These are phyloP conservation scores for Puffinus mauretanicus DNA, from an alignment of 2,113 vertebrate genomes.

Conservation along the genomic window DNA sequence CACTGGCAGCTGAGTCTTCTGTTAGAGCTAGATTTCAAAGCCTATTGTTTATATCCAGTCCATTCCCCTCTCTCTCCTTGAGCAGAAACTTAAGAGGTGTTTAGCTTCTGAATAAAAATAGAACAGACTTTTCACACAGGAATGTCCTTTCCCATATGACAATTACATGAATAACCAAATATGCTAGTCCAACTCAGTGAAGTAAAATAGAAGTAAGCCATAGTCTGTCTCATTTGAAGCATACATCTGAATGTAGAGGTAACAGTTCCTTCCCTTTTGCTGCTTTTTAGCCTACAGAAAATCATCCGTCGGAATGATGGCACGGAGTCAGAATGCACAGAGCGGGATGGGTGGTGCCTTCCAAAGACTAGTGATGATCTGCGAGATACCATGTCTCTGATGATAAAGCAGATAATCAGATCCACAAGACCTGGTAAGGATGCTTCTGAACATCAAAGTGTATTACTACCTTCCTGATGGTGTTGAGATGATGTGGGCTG, in stretches of 20 bases:
- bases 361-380: slow-evolving; percentile 88
- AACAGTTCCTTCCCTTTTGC: neutral
- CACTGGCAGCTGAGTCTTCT: neutral
- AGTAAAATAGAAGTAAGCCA: neutral
- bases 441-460: neutral
- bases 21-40: neutral
- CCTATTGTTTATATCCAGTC: neutral
- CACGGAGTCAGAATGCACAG: slow-evolving; percentile 79
- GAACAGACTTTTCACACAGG: neutral
- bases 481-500: neutral
- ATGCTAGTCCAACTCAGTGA: neutral
- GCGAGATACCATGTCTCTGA: slow-evolving; percentile 86
- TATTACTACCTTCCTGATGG: neutral
- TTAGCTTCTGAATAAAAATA: neutral
- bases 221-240: neutral
- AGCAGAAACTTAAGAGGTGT: neutral
- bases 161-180: neutral
- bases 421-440: slow-evolving; percentile 78
- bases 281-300: slow-evolving; percentile 78
- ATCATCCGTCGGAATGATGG: slow-evolving; percentile 81
- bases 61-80: neutral
- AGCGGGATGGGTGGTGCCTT: slow-evolving; percentile 93
- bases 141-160: neutral
- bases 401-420: slow-evolving; percentile 88
- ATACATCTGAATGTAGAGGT: neutral